Conservation (phyloP, 2,113 vertebrate genomes). For the Pachycephala philippinensis region DNA sequence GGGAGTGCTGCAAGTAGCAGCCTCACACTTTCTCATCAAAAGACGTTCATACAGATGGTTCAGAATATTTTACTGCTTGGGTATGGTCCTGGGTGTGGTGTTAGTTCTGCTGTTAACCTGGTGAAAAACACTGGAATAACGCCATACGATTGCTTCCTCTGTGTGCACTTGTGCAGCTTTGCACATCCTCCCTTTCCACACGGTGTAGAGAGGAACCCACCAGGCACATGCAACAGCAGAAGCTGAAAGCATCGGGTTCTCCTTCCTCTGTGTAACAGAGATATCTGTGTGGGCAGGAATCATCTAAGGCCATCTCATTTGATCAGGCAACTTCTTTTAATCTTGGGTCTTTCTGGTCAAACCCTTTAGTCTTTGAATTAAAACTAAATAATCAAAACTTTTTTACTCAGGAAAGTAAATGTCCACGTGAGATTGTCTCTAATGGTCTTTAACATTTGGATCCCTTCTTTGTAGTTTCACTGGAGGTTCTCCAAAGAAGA, state of each 20-base stretch:
- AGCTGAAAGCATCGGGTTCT: not conserved
- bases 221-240: not conserved
- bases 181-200: not conserved
- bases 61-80: not conserved
- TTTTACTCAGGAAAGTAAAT: not conserved
- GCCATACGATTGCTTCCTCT: not conserved
- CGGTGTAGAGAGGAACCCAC: not conserved
- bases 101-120: not conserved
- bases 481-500: slow-evolving; percentile 79
- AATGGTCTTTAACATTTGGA: not conserved
- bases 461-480: slow-evolving; percentile 69
- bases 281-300: fast-evolving
- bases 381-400: not conserved
- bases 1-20: not conserved
- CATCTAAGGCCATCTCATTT: not conserved
- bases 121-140: not conserved
- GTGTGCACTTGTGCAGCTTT: not conserved
- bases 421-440: not conserved
- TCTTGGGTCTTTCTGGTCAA: not conserved
- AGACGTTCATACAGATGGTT: not conserved
- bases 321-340: not conserved
- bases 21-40: not conserved
- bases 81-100: not conserved
- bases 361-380: not conserved
- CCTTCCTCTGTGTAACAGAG: not conserved